A percentile compares a stretch with the other conserved stretches of the same genome.
phyloP scores from a whole-genome alignment of 2,888 invertebrate species.

The Clivina fossor region DNA sequence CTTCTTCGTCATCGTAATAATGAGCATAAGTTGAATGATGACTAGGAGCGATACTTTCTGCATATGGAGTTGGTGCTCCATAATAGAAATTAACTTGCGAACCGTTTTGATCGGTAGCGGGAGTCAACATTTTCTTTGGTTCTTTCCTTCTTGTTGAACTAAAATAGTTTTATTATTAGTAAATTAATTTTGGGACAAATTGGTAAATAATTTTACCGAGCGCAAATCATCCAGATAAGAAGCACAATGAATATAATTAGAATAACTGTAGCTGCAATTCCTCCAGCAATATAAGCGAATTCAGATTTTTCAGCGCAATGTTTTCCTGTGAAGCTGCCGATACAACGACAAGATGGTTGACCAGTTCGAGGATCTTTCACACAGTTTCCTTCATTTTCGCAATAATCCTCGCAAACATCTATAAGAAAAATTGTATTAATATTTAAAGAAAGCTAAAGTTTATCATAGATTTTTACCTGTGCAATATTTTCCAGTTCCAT shows the following conservation, averaged over 20 bases:
- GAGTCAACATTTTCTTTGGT: conserved; percentile 87
- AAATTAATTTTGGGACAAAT: conserved; percentile 16
- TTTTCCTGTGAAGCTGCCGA: conserved; percentile 88
- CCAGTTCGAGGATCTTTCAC: conserved; percentile 76
- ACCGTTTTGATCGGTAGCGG: conserved; percentile 87
- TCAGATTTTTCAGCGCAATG: conserved; percentile 91
- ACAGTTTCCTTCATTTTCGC: conserved; percentile 88
- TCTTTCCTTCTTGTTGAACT: conserved; percentile 85
- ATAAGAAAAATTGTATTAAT: conserved; percentile 40
- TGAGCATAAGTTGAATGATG: conserved; percentile 95
- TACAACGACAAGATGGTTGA: conserved; percentile 84
- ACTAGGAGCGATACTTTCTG: conserved; percentile 92
- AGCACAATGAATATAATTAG: conserved; percentile 89
- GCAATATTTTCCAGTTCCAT: conserved; percentile 82
- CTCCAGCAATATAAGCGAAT: conserved; percentile 92
- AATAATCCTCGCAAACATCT: conserved; percentile 83
- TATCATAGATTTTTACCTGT: conserved; percentile 55
- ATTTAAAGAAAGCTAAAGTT: conserved; percentile 4
- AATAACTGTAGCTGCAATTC: conserved; percentile 91
- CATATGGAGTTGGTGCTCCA: conserved; percentile 91
- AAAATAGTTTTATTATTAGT: conserved; percentile 30
- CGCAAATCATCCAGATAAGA: conserved; percentile 97
- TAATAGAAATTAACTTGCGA: conserved; percentile 96
- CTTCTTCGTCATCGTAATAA: conserved; percentile 94
- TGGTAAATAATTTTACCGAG: conserved; percentile 59